phyloP scores from a whole-genome alignment of 2,888 invertebrate genomes.

The Euphydryas editha region DNA sequence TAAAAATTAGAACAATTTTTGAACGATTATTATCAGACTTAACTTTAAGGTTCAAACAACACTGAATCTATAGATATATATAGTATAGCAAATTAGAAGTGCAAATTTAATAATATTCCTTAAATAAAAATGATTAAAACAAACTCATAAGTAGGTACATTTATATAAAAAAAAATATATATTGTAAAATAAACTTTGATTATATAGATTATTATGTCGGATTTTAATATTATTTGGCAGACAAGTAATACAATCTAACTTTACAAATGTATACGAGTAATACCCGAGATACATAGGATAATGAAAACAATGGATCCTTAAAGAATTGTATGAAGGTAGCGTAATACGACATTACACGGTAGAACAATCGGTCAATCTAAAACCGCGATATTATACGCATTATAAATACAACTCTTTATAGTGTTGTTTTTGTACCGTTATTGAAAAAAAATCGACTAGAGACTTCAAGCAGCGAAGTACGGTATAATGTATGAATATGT shows the following conservation, averaged over 20 bases:
- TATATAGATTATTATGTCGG: too few species aligned
- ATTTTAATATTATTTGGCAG: neutral
- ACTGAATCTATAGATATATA: too few species aligned
- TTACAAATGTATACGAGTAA: neutral
- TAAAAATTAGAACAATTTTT: too few species aligned
- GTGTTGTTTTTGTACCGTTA: neutral
- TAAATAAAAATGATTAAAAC: too few species aligned
- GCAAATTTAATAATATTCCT: too few species aligned
- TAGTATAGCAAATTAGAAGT: too few species aligned
- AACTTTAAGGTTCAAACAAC: too few species aligned
- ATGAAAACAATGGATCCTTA: conserved; percentile 32
- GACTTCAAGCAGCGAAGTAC: neutral
- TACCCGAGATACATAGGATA: conserved; percentile 22
- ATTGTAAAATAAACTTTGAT: too few species aligned
- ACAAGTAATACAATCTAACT: neutral
- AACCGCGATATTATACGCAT: conserved; percentile 7
- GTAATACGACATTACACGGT: conserved; percentile 24
- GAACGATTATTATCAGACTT: too few species aligned
- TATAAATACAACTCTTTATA: neutral
- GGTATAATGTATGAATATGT: too few species aligned
- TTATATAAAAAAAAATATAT: too few species aligned
- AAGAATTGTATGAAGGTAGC: conserved; percentile 35
- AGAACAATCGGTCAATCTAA: conserved; percentile 26
- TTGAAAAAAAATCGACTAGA: neutral
- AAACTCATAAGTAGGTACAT: too few species aligned